Base-by-base conservation (phyloP, 2,888 invertebrate genomes). In the Parnassius apollo region DNA sequence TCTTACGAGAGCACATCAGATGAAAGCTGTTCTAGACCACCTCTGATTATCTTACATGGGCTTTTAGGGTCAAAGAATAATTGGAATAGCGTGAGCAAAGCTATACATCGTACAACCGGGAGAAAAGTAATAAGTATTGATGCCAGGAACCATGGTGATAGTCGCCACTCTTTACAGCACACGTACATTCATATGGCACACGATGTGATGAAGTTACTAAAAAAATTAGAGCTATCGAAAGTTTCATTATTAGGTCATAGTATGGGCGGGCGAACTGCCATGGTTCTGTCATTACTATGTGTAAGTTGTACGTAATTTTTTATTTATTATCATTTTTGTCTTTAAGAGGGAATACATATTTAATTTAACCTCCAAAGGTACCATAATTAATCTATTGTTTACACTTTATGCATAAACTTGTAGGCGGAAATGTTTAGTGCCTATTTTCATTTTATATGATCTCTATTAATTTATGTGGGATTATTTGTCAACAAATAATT, bases 101-200 rank as follows among this genome's bases (percentile, higher is more conserved):
- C 93, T 0, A 93, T 97, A 59, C 94, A 95, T 73, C 93, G 93
- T 68, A 93, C 92, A 61, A 95, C 95, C 2, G 92, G 93, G 13
- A 93, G 95, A 71, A 95, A 94, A 91, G 96, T 98, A 10, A 94
- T 97, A 66, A 94, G 96, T 8, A 93, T 98, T 45, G 99, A 99
- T 89, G 96, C 96, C 1, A 93, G 99, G 75, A 99, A 99, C 88
- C 99, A 99, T 86, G 99, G 99, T 0, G 97, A 98, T 68, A 98
- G 98, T 77, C 95, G 96, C 0, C 98, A 98, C 80, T 90, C 94
- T 0, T 71, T 92, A 0, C 93, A 94, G 8, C 96, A 98, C 85
- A 93, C 94, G 0, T 98, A 98, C 77, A 83, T 93, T 13, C 93
- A 94, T 65, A 95, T 99, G 94, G 95, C 96, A 0, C 88, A 91